These are phyloP conservation scores for Ceyx erithaca DNA, from an alignment of 2,797 vertebrate species.

Conservation along the genomic window DNA sequence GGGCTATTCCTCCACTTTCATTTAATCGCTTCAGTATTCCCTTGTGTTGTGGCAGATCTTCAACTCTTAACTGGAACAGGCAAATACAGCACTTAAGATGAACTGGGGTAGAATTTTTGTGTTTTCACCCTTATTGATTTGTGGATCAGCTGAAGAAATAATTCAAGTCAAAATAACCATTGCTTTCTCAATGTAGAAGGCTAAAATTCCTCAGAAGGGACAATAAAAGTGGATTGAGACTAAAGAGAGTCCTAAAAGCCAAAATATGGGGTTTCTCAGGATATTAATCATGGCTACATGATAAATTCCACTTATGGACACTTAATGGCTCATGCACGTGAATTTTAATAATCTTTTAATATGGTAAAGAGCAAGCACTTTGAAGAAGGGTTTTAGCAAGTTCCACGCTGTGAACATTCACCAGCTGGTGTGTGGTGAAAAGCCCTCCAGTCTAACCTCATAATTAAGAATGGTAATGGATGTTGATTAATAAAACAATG, in stretches of 20 bases:
- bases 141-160: constrained; percentile 62
- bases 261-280: background rate
- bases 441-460: background rate
- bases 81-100: constrained; percentile 75
- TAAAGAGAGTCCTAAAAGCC: background rate
- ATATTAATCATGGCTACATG: background rate
- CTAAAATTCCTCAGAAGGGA: background rate
- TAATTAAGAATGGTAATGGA: background rate
- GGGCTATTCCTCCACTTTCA: constrained; percentile 78
- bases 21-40: constrained; percentile 87
- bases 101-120: constrained; percentile 71
- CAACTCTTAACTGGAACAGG: constrained; percentile 82
- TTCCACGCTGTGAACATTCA: background rate
- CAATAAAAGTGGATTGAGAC: background rate
- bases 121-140: constrained; percentile 71
- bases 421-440: background rate
- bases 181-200: constrained; percentile 23
- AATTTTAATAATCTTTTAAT: background rate
- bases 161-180: constrained; percentile 55
- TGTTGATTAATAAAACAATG: background rate
- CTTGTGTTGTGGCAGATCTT: constrained; percentile 86
- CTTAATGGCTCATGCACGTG: background rate
- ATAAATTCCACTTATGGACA: background rate
- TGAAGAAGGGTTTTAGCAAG: background rate
- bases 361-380: background rate